Evolutionary conservation across 2,888 invertebrate genomes (phyloP), one percentile per base, ranked within the genome.

Genomic region (Melieria picta): DNA sequence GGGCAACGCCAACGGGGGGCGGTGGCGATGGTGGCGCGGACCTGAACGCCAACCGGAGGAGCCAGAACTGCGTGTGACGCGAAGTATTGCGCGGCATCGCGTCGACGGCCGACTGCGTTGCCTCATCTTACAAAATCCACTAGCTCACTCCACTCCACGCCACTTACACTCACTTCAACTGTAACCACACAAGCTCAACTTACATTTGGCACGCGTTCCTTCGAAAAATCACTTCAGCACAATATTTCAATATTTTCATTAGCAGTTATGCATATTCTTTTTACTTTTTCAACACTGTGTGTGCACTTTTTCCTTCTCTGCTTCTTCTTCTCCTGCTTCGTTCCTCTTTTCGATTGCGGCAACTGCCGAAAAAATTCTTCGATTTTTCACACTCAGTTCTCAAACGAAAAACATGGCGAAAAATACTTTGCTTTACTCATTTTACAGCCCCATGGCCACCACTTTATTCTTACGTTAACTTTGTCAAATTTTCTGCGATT

Each of bases 271-370:
- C 55, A 69, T 46, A 69, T 69, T 56, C 57, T 55, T 61, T 11
- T 56, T 30, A 69, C 47, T 57, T 69, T 61, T 69, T 69, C 16
- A 66, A 47, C 68, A 63, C 69, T 43, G 61, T 56, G 30, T 30
- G 30, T 62, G 61, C 55, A 63, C 61, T 62, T 68, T 71, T 68
- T 75, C 75, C 71, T 73, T 73, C 58, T 65, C 73, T 73, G 73
- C 72, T 75, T 68, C 45, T 45, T 72, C 70, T 67, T 69, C 72
- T 71, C 66, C 52, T 71, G 47, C 60, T 72, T 72, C 71, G 62
- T 65, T 50, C 52, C 71, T 13, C 69, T 73, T 72, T 60, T 72
- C 65, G 61, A 71, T 74, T 74, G 72, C 76, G 75, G 76, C 75
- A 77, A 75, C 72, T 73, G 65, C 55, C 56, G 47, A 63, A 69